Conservation (phyloP, 2,888 invertebrate species). For the Erebia palarica region DNA sequence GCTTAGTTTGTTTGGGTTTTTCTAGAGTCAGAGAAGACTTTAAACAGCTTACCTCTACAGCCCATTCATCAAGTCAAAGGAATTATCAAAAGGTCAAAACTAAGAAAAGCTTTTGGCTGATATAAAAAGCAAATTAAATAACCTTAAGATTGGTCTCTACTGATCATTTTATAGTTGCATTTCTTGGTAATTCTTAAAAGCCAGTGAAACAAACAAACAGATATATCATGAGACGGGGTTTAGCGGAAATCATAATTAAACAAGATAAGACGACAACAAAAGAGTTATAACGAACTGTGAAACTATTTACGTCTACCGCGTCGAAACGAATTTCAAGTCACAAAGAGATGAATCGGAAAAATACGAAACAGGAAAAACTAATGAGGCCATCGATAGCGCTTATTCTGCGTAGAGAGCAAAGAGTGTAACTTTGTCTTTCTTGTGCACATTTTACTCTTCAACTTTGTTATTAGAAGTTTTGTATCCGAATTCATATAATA, state of each 20-base stretch:
- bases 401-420: slow-evolving; percentile 18
- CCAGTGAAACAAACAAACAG: slow-evolving; percentile 1
- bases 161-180: not conserved
- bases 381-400: slow-evolving; percentile 40
- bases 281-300: slow-evolving; percentile 47
- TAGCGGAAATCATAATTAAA: slow-evolving; percentile 47
- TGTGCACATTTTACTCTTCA: slow-evolving; percentile 4
- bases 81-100: not conserved
- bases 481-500: no score
- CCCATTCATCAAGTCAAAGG: not conserved
- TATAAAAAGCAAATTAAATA: not conserved
- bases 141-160: not conserved
- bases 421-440: slow-evolving; percentile 1
- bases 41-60: not conserved
- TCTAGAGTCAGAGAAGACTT: not conserved
- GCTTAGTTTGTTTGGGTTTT: no score
- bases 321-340: slow-evolving; percentile 42
- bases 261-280: slow-evolving; percentile 40
- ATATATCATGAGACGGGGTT: slow-evolving; percentile 9
- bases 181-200: slow-evolving; percentile 9
- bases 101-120: not conserved
- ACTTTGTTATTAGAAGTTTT: not conserved
- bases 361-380: slow-evolving; percentile 47
- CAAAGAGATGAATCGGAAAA: slow-evolving; percentile 43
- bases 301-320: slow-evolving; percentile 43